Evolutionary conservation across 2,888 invertebrate genomes (phyloP), one percentile per base, ranked within the genome.

Genomic region (Phortica okadai): DNA sequence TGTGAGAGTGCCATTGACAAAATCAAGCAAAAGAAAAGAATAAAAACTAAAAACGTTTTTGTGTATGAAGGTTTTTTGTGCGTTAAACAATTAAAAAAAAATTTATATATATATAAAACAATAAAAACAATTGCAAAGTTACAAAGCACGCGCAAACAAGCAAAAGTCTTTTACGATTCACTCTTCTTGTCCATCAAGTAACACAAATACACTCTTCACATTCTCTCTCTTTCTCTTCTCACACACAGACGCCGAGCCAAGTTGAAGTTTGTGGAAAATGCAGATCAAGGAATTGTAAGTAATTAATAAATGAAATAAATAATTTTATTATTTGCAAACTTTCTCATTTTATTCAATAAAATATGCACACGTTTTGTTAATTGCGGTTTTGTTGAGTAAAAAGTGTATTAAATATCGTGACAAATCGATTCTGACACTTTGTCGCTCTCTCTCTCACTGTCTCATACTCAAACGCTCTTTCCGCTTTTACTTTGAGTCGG

Each of bases 251-350:
- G 42, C 64, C 16, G 74, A 69, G 16, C 67, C 45, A 75, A 56
- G 59, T 69, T 78, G 77, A 78, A 81, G 66, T 78, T 75, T 82
- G 79, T 79, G 81, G 76, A 80, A 87, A 87, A 84, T 89, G 89
- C 89, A 90, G 87, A 89, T 89, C 82, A 89, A 89, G 82, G 89
- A 89, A 88, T 89, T 88, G 89, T 89, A 83, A 89, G 89, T 89
- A 84, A 25, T 16, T 16, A 25, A 6, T 8, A 25, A 62, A 25
- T 1, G 0, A 25, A 62, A 33, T 33, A 33, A 33, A 2, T 33
- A 4, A 33, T 33, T 33, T 33, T 33, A 1, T 4, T 33, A 5
- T 33, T 33, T 2, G 33, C 33, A 62, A 25, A 21, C 62, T 21
- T 59, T 16, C 3, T n/a, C 10, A 25, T 62, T 16, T 25, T 6